Conservation (phyloP, 2,113 vertebrate genomes). For the Isichthys henryi region DNA sequence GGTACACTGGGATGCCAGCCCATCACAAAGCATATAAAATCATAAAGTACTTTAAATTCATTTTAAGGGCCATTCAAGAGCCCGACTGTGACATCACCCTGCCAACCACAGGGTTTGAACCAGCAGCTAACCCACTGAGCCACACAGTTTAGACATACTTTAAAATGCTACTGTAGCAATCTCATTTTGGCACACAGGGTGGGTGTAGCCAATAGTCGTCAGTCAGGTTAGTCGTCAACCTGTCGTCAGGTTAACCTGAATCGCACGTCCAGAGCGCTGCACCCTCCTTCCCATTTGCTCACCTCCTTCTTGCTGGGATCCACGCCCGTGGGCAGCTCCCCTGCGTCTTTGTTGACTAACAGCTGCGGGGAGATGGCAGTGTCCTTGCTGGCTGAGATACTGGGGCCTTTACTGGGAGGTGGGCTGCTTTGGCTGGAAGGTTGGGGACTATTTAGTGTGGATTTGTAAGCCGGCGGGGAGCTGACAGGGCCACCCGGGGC, state of each 20-base stretch:
- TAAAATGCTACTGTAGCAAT: not conserved
- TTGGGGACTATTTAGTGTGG: constrained; percentile 16
- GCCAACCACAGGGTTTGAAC: not conserved
- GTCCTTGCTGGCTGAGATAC: not conserved
- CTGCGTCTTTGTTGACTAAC: constrained; percentile 52
- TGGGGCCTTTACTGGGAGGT: not conserved
- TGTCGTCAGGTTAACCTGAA: not conserved
- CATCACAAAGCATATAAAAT: not conserved
- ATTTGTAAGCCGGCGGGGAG: constrained; percentile 29
- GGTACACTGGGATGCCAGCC: not conserved
- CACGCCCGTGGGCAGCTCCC: constrained; percentile 67
- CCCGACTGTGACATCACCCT: not conserved
- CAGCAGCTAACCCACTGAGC: not conserved
- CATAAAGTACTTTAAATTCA: not conserved
- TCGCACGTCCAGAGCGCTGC: not conserved
- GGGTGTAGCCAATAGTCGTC: no score
- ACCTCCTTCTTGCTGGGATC: constrained; percentile 76
- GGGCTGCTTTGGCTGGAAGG: constrained; percentile 8
- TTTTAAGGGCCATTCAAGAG: not conserved
- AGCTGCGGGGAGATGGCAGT: constrained; percentile 38
- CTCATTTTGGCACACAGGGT: not conserved
- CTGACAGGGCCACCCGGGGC: constrained; percentile 43
- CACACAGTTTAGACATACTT: not conserved
- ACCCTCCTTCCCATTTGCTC: constrained; percentile 7
- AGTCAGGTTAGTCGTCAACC: no score